Conservation (phyloP, 2,888 invertebrate species). For the Cryptocephalus primarius region DNA sequence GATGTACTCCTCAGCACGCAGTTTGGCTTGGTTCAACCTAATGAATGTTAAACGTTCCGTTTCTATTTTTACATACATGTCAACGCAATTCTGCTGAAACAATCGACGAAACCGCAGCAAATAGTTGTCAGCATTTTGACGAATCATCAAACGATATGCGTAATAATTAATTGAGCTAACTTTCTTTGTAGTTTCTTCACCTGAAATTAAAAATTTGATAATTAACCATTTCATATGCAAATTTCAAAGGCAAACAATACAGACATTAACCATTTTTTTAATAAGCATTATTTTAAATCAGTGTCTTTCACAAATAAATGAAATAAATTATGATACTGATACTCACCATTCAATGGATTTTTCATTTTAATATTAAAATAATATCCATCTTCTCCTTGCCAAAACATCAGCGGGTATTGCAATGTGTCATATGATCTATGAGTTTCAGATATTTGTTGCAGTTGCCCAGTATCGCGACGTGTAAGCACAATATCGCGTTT, state of each 20-base stretch:
- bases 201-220: constrained; percentile 1
- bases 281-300: not conserved
- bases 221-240: not conserved
- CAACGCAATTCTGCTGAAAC: constrained; percentile 28
- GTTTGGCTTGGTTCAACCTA: constrained; percentile 23
- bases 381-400: constrained; percentile 11
- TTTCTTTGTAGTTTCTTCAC: constrained; percentile 17
- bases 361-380: constrained; percentile 14
- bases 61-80: constrained; percentile 33
- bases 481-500: constrained; percentile 5
- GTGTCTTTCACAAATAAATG: not conserved
- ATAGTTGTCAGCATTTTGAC: not conserved
- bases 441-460: constrained; percentile 1
- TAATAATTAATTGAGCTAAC: constrained; percentile 19
- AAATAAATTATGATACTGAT: not conserved
- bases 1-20: constrained; percentile 26
- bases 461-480: constrained; percentile 1
- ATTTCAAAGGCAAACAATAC: not conserved
- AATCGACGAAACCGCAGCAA: constrained; percentile 12
- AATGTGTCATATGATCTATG: constrained; percentile 17
- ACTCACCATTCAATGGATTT: constrained; percentile 11
- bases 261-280: not conserved
- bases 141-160: constrained; percentile 5
- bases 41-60: constrained; percentile 26
- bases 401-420: constrained; percentile 6